Percentiles rank a stretch among this genome's conserved stretches.
These are phyloP conservation scores for Pseudobourletiella spinata DNA, from an alignment of 1,140 invertebrate species.

Conservation along the genomic window DNA sequence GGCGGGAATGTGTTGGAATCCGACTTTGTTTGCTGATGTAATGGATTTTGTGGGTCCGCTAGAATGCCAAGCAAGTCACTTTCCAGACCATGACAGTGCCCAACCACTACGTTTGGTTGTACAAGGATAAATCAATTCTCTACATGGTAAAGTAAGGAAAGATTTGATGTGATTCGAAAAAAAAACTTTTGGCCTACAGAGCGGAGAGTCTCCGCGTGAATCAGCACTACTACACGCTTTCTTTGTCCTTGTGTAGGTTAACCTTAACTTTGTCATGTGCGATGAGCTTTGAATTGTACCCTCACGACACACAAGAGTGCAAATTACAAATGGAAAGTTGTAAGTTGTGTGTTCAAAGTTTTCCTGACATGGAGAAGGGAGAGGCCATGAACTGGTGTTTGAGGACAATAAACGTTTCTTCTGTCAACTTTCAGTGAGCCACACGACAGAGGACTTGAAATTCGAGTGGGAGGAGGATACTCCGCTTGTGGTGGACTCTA, in stretches of 20 bases:
- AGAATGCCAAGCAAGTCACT: conserved; percentile 71
- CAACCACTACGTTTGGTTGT: conserved; percentile 81
- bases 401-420: no score
- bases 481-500: conserved; percentile 78
- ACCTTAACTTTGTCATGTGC: conserved; percentile 66
- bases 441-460: conserved; percentile 81
- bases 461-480: conserved; percentile 84
- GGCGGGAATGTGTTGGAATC: no score
- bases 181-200: no score
- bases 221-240: not conserved
- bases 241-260: not conserved
- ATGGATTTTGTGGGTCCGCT: no score
- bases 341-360: conserved; percentile 51
- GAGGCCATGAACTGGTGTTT: no score
- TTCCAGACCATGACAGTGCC: conserved; percentile 90
- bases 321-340: conserved; percentile 84
- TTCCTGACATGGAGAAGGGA: no score
- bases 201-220: not conserved
- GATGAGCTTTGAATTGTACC: conserved; percentile 87
- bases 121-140: conserved; percentile 76
- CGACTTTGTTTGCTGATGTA: no score
- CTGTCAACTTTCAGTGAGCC: no score
- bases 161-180: not conserved
- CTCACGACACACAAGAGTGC: conserved; percentile 83
- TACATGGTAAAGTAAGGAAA: conserved; percentile 48